Evolutionary conservation across 2,113 vertebrate genomes (phyloP).

Genomic region (Strigops habroptila): DNA sequence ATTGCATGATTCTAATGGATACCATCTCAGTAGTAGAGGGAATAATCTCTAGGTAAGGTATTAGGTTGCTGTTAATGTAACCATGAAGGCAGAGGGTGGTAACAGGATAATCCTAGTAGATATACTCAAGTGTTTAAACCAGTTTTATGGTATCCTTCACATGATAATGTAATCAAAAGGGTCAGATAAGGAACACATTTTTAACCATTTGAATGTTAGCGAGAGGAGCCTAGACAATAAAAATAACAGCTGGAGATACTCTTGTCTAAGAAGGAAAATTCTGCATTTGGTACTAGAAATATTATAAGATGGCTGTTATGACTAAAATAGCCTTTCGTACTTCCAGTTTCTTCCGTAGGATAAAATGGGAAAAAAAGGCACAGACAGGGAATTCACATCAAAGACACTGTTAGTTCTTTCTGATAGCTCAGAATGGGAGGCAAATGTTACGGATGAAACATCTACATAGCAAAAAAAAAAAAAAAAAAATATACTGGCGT

Average conservation of each 20-base stretch:
- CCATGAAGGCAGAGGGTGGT: constrained; percentile 9
- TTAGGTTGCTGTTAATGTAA: constrained; percentile 38
- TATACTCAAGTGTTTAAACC: constrained; percentile 29
- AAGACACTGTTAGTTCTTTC: neutral
- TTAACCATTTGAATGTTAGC: constrained; percentile 1
- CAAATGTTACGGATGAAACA: neutral
- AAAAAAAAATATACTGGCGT: neutral
- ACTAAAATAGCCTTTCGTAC: neutral
- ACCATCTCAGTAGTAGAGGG: neutral
- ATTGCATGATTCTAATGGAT: neutral
- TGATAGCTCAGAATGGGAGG: neutral
- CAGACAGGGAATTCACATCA: neutral
- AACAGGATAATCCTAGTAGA: constrained; percentile 43
- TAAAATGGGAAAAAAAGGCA: neutral
- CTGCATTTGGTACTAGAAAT: neutral
- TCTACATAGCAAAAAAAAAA: neutral
- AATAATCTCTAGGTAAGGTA: constrained; percentile 17
- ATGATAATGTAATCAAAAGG: neutral
- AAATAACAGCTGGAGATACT: neutral
- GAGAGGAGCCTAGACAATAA: neutral
- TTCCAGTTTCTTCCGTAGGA: neutral
- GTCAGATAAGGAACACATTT: constrained; percentile 1
- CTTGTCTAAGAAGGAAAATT: neutral
- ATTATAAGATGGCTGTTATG: neutral
- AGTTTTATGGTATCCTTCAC: neutral